Conservation (phyloP, 1,140 invertebrate genomes). For the Sinella curviseta region DNA sequence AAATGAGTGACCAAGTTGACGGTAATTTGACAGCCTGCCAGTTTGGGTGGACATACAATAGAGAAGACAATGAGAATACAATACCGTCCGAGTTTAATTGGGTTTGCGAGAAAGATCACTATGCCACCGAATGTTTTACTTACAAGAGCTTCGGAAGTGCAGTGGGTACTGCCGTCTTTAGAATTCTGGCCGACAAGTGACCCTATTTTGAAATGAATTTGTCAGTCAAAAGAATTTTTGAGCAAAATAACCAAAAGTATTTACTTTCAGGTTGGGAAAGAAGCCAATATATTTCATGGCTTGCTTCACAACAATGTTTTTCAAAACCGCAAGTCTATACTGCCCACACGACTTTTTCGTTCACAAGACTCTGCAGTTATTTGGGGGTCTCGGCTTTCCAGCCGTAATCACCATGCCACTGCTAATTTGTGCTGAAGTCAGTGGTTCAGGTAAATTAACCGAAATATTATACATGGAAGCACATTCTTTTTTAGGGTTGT, state of each 20-base stretch:
- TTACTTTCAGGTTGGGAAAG: conserved; percentile 34
- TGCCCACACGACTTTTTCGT: neutral
- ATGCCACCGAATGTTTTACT: conserved; percentile 34
- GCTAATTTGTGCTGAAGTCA: conserved; percentile 6
- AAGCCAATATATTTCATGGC: conserved; percentile 34
- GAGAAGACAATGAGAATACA: conserved; percentile 36
- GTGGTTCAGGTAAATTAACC: neutral
- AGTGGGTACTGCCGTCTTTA: conserved; percentile 10
- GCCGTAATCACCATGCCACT: neutral
- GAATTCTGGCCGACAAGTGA: neutral
- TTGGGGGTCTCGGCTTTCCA: conserved; percentile 23
- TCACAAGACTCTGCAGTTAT: conserved; percentile 13
- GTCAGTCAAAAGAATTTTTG: too few relatives aligned
- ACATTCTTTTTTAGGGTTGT: too few relatives aligned
- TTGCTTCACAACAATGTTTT: conserved; percentile 35
- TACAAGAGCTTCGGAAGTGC: conserved; percentile 29
- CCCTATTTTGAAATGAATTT: too few relatives aligned
- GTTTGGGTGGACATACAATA: conserved; percentile 39
- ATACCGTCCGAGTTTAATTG: conserved; percentile 41
- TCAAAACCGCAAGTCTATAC: conserved; percentile 29
- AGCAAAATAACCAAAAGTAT: too few relatives aligned
- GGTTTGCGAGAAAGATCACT: conserved; percentile 35
- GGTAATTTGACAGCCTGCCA: neutral
- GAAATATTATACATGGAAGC: too few relatives aligned
- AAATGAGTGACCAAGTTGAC: neutral